Evolutionary conservation across 2,113 vertebrate species (phyloP), one percentile per base, ranked within the genome.

Genomic region (Nothoprocta perdicaria): DNA sequence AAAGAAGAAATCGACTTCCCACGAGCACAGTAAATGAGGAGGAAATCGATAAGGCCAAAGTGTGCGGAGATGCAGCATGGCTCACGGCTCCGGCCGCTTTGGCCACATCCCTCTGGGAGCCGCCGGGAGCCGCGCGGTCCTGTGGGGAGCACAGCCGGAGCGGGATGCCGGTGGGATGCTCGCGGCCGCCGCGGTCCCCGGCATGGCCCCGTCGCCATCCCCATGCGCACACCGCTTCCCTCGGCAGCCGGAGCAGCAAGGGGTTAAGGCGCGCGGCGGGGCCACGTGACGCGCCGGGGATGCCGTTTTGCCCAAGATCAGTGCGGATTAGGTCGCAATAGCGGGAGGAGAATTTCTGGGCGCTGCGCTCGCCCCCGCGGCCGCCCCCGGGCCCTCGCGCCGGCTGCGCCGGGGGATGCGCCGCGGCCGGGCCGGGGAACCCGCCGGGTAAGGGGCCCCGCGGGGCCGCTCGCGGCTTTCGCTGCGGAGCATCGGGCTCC

Each of bases 381-480:
- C 60, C 33, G 21, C 60, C 33, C 14, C 21, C 5, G 22, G 86
- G 78, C 43, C 57, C 71, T 50, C 0, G 0, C 69, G 55, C 58
- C 50, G 1, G 4, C 1, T 0, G 19, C 61, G 48, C 57, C 61
- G 41, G 0, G 60, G 52, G n/a, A 22, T 14, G 2, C 0, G 1
- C 5, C 1, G 84, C 31, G 27, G 61, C 66, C 10, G 26, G 85
- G 89, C 80, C 77, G 21, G 55, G 35, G 27, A 40, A 27, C 26
- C 24, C 24, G 17, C n/a, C 23, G 46, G 68, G 68, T 71, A 71
- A 71, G 68, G 68, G 16, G n/a, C n/a, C n/a, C 67, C 18, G 7
- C 23, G 5, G 53, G 3, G 14, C 14, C 9, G n/a, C 65, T 77
- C 40, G 0, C 0, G 0, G 0, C 0, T 14, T 35, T 19, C 50